Evolutionary conservation across 2,888 invertebrate species (phyloP).

Genomic region (Plebejus anna): DNA sequence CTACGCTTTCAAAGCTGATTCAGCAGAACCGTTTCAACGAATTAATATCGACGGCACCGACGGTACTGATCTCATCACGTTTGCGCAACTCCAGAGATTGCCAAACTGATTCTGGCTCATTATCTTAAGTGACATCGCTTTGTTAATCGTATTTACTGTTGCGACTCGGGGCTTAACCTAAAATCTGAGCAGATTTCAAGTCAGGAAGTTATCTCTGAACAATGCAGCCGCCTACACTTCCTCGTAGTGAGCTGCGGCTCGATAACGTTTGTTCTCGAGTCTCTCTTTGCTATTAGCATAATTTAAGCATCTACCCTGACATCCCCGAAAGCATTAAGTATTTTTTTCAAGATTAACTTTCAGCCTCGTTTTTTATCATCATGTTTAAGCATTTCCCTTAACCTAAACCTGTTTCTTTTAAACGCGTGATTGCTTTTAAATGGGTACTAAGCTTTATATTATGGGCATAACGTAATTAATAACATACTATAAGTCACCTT

Average conservation of each 20-base stretch:
- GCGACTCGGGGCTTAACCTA: slow-evolving; percentile 29
- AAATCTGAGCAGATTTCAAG: slow-evolving; percentile 31
- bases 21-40: background rate
- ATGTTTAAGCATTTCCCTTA: background rate
- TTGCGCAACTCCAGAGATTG: slow-evolving; percentile 24
- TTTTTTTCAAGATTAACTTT: background rate
- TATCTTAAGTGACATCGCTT: slow-evolving; percentile 27
- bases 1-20: background rate
- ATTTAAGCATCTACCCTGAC: background rate
- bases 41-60: background rate
- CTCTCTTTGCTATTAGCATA: slow-evolving; percentile 27
- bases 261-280: slow-evolving; percentile 36
- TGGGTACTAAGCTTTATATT: background rate
- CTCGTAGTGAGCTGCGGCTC: slow-evolving; percentile 32
- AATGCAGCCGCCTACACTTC: slow-evolving; percentile 38
- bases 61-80: slow-evolving; percentile 13
- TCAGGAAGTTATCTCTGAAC: slow-evolving; percentile 39
- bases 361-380: background rate
- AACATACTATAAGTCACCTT: slow-evolving; percentile 6
- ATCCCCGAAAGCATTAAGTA: background rate
- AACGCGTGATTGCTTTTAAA: background rate
- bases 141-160: slow-evolving; percentile 24
- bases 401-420: background rate
- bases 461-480: background rate
- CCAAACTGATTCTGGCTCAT: slow-evolving; percentile 21